phyloP scores from a whole-genome alignment of 2,113 vertebrate species.

The Mystacornis crossleyi region DNA sequence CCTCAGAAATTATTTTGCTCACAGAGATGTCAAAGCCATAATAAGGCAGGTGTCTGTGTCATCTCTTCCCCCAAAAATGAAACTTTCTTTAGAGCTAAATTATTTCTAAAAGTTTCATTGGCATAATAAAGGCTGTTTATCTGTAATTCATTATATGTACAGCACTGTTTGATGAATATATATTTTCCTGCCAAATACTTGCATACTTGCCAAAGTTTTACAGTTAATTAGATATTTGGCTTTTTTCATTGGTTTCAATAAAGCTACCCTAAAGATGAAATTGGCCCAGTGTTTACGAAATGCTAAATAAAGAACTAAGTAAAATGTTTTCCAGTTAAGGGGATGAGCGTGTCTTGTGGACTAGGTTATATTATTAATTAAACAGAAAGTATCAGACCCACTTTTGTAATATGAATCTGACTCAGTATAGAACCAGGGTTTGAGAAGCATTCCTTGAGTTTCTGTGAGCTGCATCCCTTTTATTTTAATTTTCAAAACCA shows the following conservation, averaged over 20 bases:
- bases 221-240: conserved; percentile 68
- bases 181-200: conserved; percentile 63
- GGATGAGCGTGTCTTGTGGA: not conserved
- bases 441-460: not conserved
- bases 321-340: conserved; percentile 29
- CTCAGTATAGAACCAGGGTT: not conserved
- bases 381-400: not conserved
- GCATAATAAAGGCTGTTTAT: conserved; percentile 48
- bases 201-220: conserved; percentile 56
- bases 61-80: not conserved
- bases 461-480: not conserved
- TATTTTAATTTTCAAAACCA: conserved; percentile 35
- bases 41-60: not conserved
- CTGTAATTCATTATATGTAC: conserved; percentile 48
- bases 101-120: conserved; percentile 64
- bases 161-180: conserved; percentile 38
- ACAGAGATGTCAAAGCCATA: not conserved
- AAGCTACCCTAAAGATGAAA: conserved; percentile 60
- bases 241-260: conserved; percentile 52
- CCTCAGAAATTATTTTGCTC: not conserved
- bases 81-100: conserved; percentile 38
- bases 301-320: conserved; percentile 54
- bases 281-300: conserved; percentile 55
- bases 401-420: not conserved
- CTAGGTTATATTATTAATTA: conserved; percentile 36